phyloP scores from a whole-genome alignment of 2,113 vertebrate genomes.

The Pelecanus crispus region DNA sequence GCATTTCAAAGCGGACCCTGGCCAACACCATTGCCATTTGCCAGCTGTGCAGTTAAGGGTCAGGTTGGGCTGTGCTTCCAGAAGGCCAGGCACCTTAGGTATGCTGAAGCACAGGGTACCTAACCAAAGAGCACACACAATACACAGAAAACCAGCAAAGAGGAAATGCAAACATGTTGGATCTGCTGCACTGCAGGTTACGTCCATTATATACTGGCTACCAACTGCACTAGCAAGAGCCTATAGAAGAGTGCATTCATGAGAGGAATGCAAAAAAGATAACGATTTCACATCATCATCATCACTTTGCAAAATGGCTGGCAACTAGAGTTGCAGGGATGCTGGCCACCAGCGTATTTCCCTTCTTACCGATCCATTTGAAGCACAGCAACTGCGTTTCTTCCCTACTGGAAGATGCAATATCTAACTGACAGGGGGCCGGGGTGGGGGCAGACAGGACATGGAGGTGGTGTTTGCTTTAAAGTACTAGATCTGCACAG shows the following conservation, averaged over 20 bases:
- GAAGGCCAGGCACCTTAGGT: background rate
- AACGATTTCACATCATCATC: background rate
- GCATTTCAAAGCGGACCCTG: background rate
- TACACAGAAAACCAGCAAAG: background rate
- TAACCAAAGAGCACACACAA: background rate
- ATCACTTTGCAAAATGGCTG: background rate
- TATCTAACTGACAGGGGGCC: background rate
- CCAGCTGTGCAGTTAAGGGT: background rate
- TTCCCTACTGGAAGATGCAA: background rate
- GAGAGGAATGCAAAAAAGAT: background rate
- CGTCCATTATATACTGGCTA: background rate
- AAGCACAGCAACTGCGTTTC: background rate
- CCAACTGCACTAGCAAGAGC: background rate
- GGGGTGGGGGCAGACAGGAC: too few species aligned
- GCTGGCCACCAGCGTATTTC: background rate
- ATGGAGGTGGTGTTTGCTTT: background rate
- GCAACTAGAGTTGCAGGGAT: background rate
- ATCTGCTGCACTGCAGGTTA: background rate
- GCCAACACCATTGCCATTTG: background rate
- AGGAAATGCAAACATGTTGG: background rate
- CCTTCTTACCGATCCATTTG: background rate
- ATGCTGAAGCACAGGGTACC: background rate
- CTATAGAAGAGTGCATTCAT: background rate
- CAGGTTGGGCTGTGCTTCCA: background rate
- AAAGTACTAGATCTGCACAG: background rate